Base-by-base conservation (phyloP, 2,797 vertebrate species). In the Dryobates pubescens region DNA sequence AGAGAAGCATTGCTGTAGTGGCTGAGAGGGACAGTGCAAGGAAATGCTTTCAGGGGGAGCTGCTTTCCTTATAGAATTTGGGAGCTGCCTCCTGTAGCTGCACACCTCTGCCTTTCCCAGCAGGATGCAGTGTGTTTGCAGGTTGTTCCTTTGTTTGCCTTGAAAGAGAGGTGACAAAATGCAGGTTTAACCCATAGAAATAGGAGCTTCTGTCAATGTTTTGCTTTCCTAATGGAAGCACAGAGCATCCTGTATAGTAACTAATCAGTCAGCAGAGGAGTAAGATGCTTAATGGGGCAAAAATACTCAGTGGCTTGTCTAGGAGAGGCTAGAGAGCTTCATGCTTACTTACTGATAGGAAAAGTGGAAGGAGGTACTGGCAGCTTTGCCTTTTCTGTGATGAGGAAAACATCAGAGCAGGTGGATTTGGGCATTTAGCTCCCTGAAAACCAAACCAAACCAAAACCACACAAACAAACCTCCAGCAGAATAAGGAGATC, bases 231-330 rank as follows among this genome's bases (percentile, higher is more conserved):
- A 49, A 65, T 84, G 83, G 88, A 85, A 93, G 71, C 43, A 65
- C 19, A 27, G 83, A 62, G 78, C 81, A 68, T 86, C 65, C 72
- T 43, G 72, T 1, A 0, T 29, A 43, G 82, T 86, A 84, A 73
- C 88, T 86, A 58, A 80, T 83, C 70, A 78, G 59, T 83, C 87
- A 91, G 82, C 2, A 67, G 82, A 72, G 71, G 84, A 88, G 78
- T 34, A 22, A 15, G 81, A 24, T 83, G 59, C 63, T 91, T 90
- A 86, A 79, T 29, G 86, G 70, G 93, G 82, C 88, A 90, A 51
- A 91, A 94, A 47, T n/a, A 16, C 88, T 88, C 1, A 0, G 10
- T 68, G 86, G 67, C 80, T 81, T 34, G 81, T 84, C 80, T 93
- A 78, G 65, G 91, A 74, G 83, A 64, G 62, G n/a, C n/a, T 17